phyloP scores from a whole-genome alignment of 2,797 vertebrate species.

The Morelia viridis region DNA sequence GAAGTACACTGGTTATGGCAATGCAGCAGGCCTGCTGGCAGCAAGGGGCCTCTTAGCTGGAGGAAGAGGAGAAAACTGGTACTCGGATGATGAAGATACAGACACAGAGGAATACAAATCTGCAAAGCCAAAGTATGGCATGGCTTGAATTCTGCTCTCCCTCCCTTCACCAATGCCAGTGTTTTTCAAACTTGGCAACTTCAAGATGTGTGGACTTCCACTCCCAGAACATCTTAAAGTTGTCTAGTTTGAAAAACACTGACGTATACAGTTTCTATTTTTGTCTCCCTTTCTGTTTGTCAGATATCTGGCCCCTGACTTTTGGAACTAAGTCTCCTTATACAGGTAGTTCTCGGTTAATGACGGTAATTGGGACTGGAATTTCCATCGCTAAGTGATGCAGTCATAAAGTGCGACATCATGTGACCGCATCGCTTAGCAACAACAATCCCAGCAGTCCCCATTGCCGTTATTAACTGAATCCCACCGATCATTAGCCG shows the following conservation, averaged over 20 bases:
- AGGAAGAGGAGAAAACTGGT: conserved; percentile 93
- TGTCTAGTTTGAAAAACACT: not conserved
- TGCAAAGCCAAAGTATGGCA: conserved; percentile 86
- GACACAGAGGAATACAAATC: conserved; percentile 98
- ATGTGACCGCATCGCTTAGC: not conserved
- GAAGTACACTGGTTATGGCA: conserved; percentile 99
- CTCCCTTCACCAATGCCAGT: not conserved
- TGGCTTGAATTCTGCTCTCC: conserved; percentile 36
- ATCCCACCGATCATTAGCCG: not conserved
- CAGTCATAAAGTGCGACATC: not conserved
- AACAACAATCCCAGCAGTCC: not conserved
- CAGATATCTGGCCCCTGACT: not conserved
- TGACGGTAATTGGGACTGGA: not conserved
- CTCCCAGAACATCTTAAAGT: not conserved
- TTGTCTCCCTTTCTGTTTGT: not conserved
- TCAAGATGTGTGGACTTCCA: not conserved
- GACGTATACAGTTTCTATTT: not conserved
- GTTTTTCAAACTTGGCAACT: not conserved
- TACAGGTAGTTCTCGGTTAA: not conserved
- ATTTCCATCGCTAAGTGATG: not conserved
- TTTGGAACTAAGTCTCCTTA: not conserved
- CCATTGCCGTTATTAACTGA: not conserved
- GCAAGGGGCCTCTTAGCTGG: conserved; percentile 91
- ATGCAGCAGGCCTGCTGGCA: conserved; percentile 92
- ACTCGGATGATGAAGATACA: conserved; percentile 96